phyloP scores from a whole-genome alignment of 2,797 vertebrate genomes.

The Gadopsis bispinosus region DNA sequence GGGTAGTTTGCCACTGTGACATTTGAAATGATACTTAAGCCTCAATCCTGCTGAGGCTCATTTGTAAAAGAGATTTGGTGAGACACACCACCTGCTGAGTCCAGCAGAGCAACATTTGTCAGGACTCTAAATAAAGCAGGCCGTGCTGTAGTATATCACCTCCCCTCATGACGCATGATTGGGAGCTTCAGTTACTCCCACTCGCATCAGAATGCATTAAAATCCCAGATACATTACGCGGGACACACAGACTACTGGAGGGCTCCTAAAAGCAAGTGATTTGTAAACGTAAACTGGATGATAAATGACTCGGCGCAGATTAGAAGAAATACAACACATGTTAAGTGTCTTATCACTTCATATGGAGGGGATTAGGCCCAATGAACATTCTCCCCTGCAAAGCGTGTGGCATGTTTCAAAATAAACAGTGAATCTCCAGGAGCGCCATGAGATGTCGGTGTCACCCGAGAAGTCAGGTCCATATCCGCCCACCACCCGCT shows the following conservation, averaged over 20 bases:
- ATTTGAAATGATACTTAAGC: conserved; percentile 31
- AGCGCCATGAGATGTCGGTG: conserved; percentile 78
- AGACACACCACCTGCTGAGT: conserved; percentile 73
- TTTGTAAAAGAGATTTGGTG: conserved; percentile 52
- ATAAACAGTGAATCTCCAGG: conserved; percentile 75
- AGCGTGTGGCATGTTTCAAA: conserved; percentile 76
- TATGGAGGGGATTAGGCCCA: conserved; percentile 23
- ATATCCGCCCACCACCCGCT: background rate
- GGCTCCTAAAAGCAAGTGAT: background rate
- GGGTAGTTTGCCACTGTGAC: conserved; percentile 24
- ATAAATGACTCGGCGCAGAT: background rate
- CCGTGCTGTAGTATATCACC: conserved; percentile 53
- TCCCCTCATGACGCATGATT: conserved; percentile 57
- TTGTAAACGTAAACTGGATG: background rate
- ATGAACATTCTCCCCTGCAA: conserved; percentile 46
- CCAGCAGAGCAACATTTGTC: conserved; percentile 68
- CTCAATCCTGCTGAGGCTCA: conserved; percentile 18
- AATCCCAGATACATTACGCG: conserved; percentile 7
- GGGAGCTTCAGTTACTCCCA: conserved; percentile 54
- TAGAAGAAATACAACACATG: background rate
- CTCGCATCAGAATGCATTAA: conserved; percentile 27
- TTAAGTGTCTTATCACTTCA: conserved; percentile 50
- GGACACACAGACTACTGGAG: background rate
- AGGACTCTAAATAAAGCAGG: conserved; percentile 79
- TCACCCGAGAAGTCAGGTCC: conserved; percentile 75